Base-by-base conservation (phyloP, 2,888 invertebrate species). In the Noctua janthina region DNA sequence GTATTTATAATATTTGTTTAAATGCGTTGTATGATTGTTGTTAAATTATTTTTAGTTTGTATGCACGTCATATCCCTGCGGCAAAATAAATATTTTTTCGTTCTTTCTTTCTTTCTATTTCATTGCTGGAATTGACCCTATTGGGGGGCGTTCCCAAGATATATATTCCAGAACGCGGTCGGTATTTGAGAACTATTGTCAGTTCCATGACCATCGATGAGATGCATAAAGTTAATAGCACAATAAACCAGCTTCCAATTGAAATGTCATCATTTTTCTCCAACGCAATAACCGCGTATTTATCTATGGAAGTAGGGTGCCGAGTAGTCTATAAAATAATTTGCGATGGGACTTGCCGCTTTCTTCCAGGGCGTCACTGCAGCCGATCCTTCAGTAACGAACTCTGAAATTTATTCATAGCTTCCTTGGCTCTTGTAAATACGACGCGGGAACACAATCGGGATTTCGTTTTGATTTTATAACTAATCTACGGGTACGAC, bases 351-450 rank as follows among this genome's bases (percentile, higher is more conserved):
- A 85, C 79, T 85, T 87, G 88, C 87, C 89, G 89, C 84, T 87
- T 88, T 86, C 89, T 90, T 89, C 88, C 72, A 54, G 78, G 79
- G 89, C 92, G 91, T 91, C 92, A 85, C 85, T 90, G 88, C 92
- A 92, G 90, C 91, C 94, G 94, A 94, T 94, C 93, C 92, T 82
- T 88, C 93, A 90, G 94, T 95, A 95, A 95, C 95, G 94, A 95
- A 95, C 81, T 91, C 88, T 92, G 89, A 95, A 96, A 95, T 96
- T 95, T 96, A 96, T 96, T 96, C 95, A 96, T 96, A 95, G 95
- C 94, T 91, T 94, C 92, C 92, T 92, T 91, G 92, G 90, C 90
- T 91, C 92, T 92, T 94, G 94, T 94, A 95, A 95, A 94, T 93
- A 94, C 94, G 93, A 93, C 88, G 92, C 88, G 88, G 90, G 91